phyloP scores from a whole-genome alignment of 2,113 vertebrate genomes.

The Cyphomyrus discorhynchus region DNA sequence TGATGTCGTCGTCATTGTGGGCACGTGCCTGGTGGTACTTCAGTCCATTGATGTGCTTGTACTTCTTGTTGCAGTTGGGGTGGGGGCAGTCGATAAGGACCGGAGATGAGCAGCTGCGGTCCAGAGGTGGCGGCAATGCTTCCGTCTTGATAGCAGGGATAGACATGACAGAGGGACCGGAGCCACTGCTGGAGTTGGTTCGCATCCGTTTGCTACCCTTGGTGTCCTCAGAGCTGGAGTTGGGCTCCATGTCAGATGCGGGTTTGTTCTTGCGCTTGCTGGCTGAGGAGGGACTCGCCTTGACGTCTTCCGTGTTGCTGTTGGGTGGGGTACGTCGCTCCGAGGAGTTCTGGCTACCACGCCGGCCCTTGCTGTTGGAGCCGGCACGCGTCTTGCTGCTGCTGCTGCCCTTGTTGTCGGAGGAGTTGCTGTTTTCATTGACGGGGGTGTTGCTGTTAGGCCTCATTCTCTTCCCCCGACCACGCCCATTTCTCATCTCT shows the following conservation, averaged over 20 bases:
- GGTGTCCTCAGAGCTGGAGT: conserved; percentile 96
- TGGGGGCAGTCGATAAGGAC: conserved; percentile 97
- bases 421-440: conserved; percentile 73
- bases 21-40: conserved; percentile 98
- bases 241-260: conserved; percentile 93
- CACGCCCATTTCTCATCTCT: conserved; percentile 93
- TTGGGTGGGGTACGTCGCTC: conserved; percentile 83
- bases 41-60: conserved; percentile 98
- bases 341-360: conserved; percentile 90
- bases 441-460: conserved; percentile 89
- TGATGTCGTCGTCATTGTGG: conserved; percentile 89
- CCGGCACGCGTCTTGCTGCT: conserved; percentile 88
- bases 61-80: conserved; percentile 98
- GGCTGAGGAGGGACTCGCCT: conserved; percentile 86
- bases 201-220: conserved; percentile 97
- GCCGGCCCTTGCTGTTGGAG: conserved; percentile 87
- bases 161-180: conserved; percentile 47
- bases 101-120: conserved; percentile 88
- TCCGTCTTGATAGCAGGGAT: conserved; percentile 75
- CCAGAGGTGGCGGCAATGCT: conserved; percentile 65
- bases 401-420: conserved; percentile 83
- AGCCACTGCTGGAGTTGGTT: conserved; percentile 75
- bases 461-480: conserved; percentile 89
- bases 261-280: conserved; percentile 92
- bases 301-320: conserved; percentile 78